Evolutionary conservation across 2,113 vertebrate species (phyloP).

Genomic region (Pimephales promelas): DNA sequence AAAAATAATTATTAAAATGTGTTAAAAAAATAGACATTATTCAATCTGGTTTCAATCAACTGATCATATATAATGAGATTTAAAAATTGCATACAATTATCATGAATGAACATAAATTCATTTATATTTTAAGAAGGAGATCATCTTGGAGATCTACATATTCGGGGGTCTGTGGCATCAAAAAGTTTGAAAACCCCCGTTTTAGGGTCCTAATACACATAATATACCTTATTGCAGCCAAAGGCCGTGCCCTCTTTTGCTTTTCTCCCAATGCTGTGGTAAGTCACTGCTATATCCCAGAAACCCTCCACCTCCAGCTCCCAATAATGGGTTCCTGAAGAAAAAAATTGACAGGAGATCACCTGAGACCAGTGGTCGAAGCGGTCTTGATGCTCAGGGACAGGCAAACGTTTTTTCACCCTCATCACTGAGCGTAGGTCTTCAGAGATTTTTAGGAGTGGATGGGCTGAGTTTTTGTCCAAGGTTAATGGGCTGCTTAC

Average conservation of each 20-base stretch:
- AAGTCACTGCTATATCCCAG: constrained; percentile 75
- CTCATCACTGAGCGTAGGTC: constrained; percentile 67
- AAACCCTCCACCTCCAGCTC: constrained; percentile 74
- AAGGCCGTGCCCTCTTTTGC: constrained; percentile 72
- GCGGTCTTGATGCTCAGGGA: constrained; percentile 64
- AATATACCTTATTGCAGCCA: constrained; percentile 72
- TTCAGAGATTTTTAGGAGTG: constrained; percentile 70
- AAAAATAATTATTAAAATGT: no score
- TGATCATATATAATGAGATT: not conserved
- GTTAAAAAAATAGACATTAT: no score
- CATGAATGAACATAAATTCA: not conserved
- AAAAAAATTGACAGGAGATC: constrained; percentile 66
- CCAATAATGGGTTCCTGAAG: constrained; percentile 75
- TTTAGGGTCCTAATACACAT: not conserved
- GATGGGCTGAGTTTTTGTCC: constrained; percentile 73
- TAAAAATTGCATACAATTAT: not conserved
- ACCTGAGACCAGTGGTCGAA: constrained; percentile 79
- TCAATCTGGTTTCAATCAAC: no score
- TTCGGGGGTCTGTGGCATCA: not conserved
- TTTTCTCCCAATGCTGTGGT: constrained; percentile 72
- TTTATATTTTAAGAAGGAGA: constrained; percentile 18
- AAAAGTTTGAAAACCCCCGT: not conserved
- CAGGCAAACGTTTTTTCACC: constrained; percentile 63
- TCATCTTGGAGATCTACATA: no score
- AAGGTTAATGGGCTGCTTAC: constrained; percentile 70